These are phyloP conservation scores for Empis livida DNA, from an alignment of 2,888 invertebrate species.

Conservation along the genomic window DNA sequence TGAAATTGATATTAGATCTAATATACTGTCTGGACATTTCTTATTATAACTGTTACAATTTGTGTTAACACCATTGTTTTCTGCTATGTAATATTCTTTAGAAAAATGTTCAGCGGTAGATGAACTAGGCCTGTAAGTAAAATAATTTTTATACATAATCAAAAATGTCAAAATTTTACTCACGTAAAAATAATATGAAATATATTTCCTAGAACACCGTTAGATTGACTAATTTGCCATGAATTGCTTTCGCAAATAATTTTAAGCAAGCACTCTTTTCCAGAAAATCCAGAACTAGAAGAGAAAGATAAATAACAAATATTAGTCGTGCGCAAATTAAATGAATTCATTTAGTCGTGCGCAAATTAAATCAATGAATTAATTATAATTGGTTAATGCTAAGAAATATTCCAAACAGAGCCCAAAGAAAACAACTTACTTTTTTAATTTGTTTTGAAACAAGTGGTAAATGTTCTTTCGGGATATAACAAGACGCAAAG, in stretches of 20 bases:
- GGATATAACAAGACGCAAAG: too few species aligned
- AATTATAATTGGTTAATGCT: conserved; percentile 25
- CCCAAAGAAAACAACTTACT: too few species aligned
- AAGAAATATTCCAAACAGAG: conserved; percentile 19
- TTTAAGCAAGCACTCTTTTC: conserved; percentile 47
- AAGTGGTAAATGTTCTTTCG: too few species aligned
- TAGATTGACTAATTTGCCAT: conserved; percentile 28
- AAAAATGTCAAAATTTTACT: conserved; percentile 30
- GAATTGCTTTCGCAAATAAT: conserved; percentile 52
- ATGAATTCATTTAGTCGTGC: conserved; percentile 15
- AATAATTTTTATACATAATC: too few species aligned
- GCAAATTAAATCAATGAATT: conserved; percentile 13
- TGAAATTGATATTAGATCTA: background rate
- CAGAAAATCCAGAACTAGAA: conserved; percentile 42
- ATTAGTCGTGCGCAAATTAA: too few species aligned
- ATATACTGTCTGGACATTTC: background rate
- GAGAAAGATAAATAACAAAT: conserved; percentile 21
- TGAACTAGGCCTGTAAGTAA: background rate
- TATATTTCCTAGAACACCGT: conserved; percentile 54
- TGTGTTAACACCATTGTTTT: background rate
- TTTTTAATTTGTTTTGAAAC: too few species aligned
- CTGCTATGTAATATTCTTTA: background rate
- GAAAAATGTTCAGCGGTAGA: background rate
- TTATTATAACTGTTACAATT: background rate
- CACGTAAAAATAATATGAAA: conserved; percentile 56